phyloP scores from a whole-genome alignment of 2,888 invertebrate species.

The Caenorhabditis imperialis region DNA sequence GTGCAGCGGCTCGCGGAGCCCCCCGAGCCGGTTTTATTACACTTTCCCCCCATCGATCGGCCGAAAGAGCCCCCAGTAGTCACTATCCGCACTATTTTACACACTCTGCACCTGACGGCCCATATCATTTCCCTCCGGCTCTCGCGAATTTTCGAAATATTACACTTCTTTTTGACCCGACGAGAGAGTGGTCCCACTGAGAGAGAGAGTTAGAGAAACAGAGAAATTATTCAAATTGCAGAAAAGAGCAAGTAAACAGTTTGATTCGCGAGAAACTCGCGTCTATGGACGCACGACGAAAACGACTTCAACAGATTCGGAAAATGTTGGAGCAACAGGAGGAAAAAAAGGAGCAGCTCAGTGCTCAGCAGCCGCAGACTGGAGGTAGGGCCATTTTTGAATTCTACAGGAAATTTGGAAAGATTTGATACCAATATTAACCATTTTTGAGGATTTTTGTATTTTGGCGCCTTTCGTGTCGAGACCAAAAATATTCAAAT shows the following conservation, averaged over 20 bases:
- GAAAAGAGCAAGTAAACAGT: slow-evolving; percentile 65
- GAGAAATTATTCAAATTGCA: no score
- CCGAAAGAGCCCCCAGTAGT: slow-evolving; percentile 10
- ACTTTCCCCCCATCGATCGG: no score
- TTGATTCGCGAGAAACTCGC: slow-evolving; percentile 70
- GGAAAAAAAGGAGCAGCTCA: slow-evolving; percentile 14
- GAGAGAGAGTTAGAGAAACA: no score
- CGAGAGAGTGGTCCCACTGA: no score
- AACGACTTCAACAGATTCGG: slow-evolving; percentile 66
- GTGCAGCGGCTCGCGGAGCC: no score
- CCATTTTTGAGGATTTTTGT: neutral
- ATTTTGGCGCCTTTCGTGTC: no score
- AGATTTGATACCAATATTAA: neutral
- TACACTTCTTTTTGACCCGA: slow-evolving; percentile 14
- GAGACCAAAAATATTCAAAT: no score
- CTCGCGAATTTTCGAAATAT: slow-evolving; percentile 4
- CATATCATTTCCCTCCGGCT: no score
- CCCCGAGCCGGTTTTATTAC: no score
- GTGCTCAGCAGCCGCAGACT: slow-evolving; percentile 6
- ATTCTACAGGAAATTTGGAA: no score
- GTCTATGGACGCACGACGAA: slow-evolving; percentile 67
- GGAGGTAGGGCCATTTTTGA: slow-evolving; percentile 37
- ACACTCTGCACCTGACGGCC: no score
- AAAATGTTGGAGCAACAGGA: slow-evolving; percentile 50
- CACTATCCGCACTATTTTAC: no score